These are phyloP conservation scores for Ciconia nigra DNA, from an alignment of 2,797 vertebrate species.

Conservation along the genomic window DNA sequence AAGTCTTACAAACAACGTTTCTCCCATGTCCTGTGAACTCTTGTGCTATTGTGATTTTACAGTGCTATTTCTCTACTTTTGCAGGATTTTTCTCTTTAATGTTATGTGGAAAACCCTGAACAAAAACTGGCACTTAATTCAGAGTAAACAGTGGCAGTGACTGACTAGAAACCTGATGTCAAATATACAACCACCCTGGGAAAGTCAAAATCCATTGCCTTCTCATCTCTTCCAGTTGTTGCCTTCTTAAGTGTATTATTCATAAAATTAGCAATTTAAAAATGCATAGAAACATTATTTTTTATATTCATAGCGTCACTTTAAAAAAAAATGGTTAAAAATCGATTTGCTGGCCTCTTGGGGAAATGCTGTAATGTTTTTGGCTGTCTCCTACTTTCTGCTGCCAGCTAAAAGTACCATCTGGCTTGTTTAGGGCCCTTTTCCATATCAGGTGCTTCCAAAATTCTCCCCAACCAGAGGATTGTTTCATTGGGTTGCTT, in stretches of 20 bases:
- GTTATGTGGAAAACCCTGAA: not conserved
- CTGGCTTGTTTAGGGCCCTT: slow-evolving; percentile 63
- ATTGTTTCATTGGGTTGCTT: slow-evolving; percentile 60
- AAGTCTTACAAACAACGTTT: not conserved
- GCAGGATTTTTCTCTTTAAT: not conserved
- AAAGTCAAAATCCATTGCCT: slow-evolving; percentile 1
- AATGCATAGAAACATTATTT: slow-evolving; percentile 34
- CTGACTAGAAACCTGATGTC: slow-evolving; percentile 31
- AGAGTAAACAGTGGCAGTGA: slow-evolving; percentile 35
- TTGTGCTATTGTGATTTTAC: not conserved
- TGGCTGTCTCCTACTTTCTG: slow-evolving; percentile 62
- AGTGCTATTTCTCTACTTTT: not conserved
- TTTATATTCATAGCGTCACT: slow-evolving; percentile 24
- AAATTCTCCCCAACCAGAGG: slow-evolving; percentile 60
- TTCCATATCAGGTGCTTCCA: slow-evolving; percentile 68
- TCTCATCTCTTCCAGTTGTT: slow-evolving; percentile 23
- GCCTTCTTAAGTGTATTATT: not conserved
- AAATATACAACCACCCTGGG: not conserved
- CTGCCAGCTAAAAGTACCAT: slow-evolving; percentile 69
- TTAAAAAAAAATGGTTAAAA: slow-evolving; percentile 55
- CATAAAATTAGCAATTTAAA: not conserved
- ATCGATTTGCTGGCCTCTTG: slow-evolving; percentile 66
- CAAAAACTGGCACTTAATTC: slow-evolving; percentile 11
- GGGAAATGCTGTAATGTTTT: slow-evolving; percentile 69
- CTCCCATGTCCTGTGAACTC: not conserved